Conservation (phyloP, 2,797 vertebrate genomes). For the Onychomys leucogaster region DNA sequence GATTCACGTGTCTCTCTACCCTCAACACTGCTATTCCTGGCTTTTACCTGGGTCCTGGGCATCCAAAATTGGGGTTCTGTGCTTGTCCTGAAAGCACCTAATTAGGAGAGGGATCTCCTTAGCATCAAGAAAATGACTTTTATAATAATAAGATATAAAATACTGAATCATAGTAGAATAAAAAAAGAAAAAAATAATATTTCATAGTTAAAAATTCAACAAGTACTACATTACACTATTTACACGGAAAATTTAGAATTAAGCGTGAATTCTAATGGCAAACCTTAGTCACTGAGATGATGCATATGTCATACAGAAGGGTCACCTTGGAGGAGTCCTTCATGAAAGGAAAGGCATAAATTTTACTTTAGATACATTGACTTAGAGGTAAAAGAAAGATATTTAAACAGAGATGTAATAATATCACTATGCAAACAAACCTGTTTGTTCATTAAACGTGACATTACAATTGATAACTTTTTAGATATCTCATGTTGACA, state of each 20-base stretch:
- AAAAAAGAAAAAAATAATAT: background rate
- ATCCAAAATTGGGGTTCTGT: background rate
- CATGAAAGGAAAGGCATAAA: background rate
- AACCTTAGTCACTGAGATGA: background rate
- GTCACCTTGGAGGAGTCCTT: background rate
- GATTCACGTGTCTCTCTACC: background rate
- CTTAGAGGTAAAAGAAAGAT: conserved; percentile 28
- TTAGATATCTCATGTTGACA: background rate
- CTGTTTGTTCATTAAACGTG: background rate
- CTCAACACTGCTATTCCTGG: background rate
- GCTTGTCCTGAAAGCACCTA: background rate
- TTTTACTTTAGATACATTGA: background rate
- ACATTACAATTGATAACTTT: background rate
- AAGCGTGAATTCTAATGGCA: background rate
- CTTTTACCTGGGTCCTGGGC: background rate
- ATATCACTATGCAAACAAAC: background rate
- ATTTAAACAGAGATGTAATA: background rate
- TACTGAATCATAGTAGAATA: background rate
- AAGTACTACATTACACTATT: background rate
- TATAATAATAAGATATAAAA: background rate
- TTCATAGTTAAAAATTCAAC: conserved; percentile 36
- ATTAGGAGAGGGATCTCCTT: no score
- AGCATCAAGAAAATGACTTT: background rate
- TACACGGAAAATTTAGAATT: background rate
- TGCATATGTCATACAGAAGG: background rate